Percentiles rank a stretch among this genome's conserved stretches.
Evolutionary conservation across 2,113 vertebrate species (phyloP).

Genomic region (Neotoma lepida): DNA sequence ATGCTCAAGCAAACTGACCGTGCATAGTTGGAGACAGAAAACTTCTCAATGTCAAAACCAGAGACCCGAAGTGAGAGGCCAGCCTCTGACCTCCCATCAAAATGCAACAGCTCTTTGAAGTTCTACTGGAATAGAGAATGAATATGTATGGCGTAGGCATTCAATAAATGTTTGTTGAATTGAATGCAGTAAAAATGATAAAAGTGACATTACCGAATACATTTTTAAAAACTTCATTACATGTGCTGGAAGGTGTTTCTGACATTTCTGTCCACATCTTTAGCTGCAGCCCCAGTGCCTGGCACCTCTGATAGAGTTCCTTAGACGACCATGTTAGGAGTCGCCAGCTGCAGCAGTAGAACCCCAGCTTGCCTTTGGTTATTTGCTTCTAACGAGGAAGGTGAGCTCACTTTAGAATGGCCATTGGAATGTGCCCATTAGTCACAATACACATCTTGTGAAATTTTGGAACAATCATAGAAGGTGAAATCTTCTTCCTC

Average conservation of each 20-base stretch:
- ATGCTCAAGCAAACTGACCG: background rate
- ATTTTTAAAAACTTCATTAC: constrained; percentile 70
- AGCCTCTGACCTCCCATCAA: constrained; percentile 51
- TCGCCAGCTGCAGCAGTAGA: background rate
- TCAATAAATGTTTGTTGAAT: constrained; percentile 72
- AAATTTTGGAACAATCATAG: constrained; percentile 45
- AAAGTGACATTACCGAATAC: constrained; percentile 61
- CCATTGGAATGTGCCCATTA: background rate
- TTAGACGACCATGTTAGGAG: background rate
- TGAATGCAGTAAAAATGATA: constrained; percentile 73
- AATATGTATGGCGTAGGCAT: constrained; percentile 55
- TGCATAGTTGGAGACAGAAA: background rate
- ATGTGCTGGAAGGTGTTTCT: constrained; percentile 53
- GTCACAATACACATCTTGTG: background rate
- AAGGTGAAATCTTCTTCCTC: constrained; percentile 38
- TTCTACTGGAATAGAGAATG: constrained; percentile 53
- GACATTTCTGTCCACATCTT: constrained; percentile 56
- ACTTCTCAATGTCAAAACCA: background rate
- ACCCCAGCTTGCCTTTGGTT: background rate
- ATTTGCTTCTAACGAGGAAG: background rate
- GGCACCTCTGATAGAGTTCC: background rate
- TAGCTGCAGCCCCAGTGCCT: background rate
- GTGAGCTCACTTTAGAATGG: background rate
- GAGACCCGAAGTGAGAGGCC: constrained; percentile 17
- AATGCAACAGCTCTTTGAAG: constrained; percentile 54